Conservation (phyloP, 92 coral and sea anemone genomes). For the Siderastrea siderea region DNA sequence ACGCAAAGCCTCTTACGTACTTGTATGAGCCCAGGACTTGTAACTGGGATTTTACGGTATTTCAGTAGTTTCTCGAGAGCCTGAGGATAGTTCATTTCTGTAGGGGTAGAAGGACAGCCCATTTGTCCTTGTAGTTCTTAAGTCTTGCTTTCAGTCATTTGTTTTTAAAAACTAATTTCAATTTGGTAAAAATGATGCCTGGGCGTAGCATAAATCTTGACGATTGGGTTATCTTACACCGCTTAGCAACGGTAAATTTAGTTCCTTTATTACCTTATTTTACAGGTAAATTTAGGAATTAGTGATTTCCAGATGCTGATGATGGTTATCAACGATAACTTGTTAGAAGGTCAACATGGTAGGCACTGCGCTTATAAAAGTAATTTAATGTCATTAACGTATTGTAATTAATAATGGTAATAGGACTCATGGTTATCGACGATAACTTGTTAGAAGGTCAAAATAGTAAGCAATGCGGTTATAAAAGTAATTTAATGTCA, state of each 20-base stretch:
- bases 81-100: too few species aligned
- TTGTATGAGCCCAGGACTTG: too few species aligned
- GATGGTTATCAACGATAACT: conserved; percentile 77
- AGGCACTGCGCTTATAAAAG: background rate
- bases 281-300: conserved; percentile 74
- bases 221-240: background rate
- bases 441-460: conserved; percentile 80
- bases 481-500: background rate
- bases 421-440: conserved; percentile 49
- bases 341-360: conserved; percentile 81
- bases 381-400: background rate
- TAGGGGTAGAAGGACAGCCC: too few species aligned
- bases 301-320: conserved; percentile 79
- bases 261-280: background rate
- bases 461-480: conserved; percentile 41
- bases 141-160: too few species aligned
- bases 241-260: background rate
- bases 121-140: too few species aligned
- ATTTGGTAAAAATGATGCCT: background rate
- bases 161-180: too few species aligned
- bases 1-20: too few species aligned
- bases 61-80: too few species aligned
- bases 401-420: background rate
- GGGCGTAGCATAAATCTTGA: background rate
- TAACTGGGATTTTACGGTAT: too few species aligned